Conservation (phyloP, 2,888 invertebrate genomes). For the Megalurothrips usitatus region DNA sequence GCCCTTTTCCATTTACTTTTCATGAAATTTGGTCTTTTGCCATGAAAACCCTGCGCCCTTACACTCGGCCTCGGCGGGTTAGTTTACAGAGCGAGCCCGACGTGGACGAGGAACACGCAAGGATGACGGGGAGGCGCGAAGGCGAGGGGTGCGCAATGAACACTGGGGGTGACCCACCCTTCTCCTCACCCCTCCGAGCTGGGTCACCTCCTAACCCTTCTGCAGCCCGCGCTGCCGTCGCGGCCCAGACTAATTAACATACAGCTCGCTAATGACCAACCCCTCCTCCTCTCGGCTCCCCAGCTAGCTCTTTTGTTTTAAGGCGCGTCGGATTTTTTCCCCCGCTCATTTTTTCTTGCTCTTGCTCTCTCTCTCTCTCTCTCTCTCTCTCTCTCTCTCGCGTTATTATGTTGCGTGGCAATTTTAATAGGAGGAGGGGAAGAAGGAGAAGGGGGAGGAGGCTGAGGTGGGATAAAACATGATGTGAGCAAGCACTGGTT, state of each 20-base stretch:
- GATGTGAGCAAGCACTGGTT: too few species aligned
- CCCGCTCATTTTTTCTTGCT: not conserved
- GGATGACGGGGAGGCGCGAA: not conserved
- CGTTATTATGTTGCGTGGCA: not conserved
- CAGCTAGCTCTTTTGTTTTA: not conserved
- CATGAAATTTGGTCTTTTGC: too few species aligned
- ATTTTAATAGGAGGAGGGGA: not conserved
- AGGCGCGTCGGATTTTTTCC: not conserved
- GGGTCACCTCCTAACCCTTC: constrained; percentile 1
- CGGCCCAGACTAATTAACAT: not conserved
- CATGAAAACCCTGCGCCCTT: too few species aligned
- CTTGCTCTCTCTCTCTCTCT: too few species aligned
- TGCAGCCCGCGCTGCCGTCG: not conserved
- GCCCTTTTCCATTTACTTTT: too few species aligned
- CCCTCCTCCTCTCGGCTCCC: not conserved
- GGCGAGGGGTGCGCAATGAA: not conserved
- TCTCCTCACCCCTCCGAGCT: too few species aligned
- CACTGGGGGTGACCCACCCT: too few species aligned
- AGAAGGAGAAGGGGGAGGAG: too few species aligned
- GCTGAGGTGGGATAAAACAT: too few species aligned
- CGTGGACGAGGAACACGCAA: not conserved
- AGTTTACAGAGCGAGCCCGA: too few species aligned
- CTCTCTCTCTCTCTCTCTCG: too few species aligned
- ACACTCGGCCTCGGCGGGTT: too few species aligned
- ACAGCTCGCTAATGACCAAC: not conserved